These are phyloP conservation scores for Nezara viridula DNA, from an alignment of 2,888 invertebrate species.

Conservation along the genomic window DNA sequence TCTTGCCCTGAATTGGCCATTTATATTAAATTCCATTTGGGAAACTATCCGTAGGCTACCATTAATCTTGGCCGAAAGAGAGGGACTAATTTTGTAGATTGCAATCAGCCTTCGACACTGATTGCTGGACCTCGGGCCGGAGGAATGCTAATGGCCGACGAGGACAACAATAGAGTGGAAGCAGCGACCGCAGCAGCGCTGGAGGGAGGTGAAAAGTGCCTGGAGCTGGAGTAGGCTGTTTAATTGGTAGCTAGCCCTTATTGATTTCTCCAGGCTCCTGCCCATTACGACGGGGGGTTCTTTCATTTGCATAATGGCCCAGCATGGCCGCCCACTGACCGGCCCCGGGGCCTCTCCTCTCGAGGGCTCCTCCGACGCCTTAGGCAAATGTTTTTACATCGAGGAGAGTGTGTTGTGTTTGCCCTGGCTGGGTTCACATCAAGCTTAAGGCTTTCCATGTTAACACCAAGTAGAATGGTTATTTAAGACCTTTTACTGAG, in stretches of 20 bases:
- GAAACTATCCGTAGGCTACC: neutral
- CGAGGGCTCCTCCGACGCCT: slow-evolving; percentile 14
- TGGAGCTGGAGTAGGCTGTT: slow-evolving; percentile 55
- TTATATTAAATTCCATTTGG: slow-evolving; percentile 15
- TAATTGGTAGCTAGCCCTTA: slow-evolving; percentile 61
- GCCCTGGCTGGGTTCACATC: neutral
- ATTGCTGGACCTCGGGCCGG: neutral
- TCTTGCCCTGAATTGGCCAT: neutral
- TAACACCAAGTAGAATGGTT: neutral
- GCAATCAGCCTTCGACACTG: slow-evolving; percentile 43
- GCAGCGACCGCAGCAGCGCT: slow-evolving; percentile 31
- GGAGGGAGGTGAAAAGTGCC: slow-evolving; percentile 51
- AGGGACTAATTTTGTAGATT: neutral
- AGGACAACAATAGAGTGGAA: slow-evolving; percentile 6
- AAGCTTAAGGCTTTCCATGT: slow-evolving; percentile 51
- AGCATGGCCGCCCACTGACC: slow-evolving; percentile 50
- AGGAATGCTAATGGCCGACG: slow-evolving; percentile 27
- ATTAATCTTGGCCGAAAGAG: slow-evolving; percentile 9
- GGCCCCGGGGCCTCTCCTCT: slow-evolving; percentile 53
- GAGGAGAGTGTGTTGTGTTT: slow-evolving; percentile 9
- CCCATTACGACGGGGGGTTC: slow-evolving; percentile 62
- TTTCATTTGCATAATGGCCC: slow-evolving; percentile 65
- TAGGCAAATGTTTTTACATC: slow-evolving; percentile 27
- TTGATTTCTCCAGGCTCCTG: slow-evolving; percentile 63
- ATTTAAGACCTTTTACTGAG: neutral